phyloP scores from a whole-genome alignment of 1,140 invertebrate genomes.

The Venturia canescens region DNA sequence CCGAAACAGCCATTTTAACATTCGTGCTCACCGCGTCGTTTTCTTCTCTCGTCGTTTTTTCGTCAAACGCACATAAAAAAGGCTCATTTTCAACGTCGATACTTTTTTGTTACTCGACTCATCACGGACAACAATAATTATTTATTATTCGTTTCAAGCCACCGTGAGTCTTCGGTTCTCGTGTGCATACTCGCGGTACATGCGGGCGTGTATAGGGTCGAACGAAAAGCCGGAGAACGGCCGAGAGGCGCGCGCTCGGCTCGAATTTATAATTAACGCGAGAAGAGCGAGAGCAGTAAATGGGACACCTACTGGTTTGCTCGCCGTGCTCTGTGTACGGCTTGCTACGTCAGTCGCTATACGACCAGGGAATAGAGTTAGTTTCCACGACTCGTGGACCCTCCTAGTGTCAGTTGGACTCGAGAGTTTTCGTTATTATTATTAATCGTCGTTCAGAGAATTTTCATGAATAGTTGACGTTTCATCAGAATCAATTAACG shows the following conservation, averaged over 20 bases:
- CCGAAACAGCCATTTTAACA: background rate
- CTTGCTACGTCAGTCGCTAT: constrained; percentile 28
- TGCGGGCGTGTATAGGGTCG: background rate
- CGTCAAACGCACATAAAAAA: no score
- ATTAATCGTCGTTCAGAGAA: no score
- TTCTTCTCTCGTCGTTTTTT: no score
- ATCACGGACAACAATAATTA: no score
- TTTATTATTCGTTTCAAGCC: background rate
- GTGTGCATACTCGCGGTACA: background rate
- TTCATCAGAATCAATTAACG: background rate
- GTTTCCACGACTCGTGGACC: background rate
- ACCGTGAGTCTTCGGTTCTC: background rate
- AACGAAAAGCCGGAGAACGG: constrained; percentile 11
- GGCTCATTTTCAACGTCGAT: no score
- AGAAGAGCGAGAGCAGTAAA: constrained; percentile 55
- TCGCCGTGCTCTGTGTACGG: constrained; percentile 36
- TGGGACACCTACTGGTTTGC: constrained; percentile 59
- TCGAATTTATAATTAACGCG: constrained; percentile 70
- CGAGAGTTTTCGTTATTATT: background rate
- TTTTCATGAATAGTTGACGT: background rate
- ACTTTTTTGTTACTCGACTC: no score
- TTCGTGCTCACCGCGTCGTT: no score
- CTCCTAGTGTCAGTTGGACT: background rate
- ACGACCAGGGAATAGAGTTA: constrained; percentile 13
- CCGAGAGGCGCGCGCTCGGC: constrained; percentile 44